Conservation (phyloP, 2,797 vertebrate genomes). For the Diplodus puntazzo region DNA sequence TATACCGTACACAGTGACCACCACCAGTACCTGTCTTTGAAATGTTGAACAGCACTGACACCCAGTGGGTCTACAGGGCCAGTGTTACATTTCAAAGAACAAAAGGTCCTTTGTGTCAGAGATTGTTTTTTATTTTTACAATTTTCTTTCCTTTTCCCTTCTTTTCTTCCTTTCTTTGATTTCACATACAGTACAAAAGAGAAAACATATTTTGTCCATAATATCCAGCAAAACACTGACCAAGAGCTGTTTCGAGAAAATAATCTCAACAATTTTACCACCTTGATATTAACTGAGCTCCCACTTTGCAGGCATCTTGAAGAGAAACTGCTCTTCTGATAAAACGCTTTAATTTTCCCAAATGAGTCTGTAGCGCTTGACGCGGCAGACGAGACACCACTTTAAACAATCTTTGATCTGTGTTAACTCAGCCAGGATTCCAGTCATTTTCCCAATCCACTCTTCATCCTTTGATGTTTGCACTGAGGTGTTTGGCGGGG, state of each 20-base stretch:
- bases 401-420: constrained; percentile 21
- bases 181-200: neutral
- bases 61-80: constrained; percentile 65
- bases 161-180: neutral
- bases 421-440: constrained; percentile 12
- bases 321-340: constrained; percentile 13
- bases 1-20: neutral
- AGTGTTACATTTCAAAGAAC: constrained; percentile 51
- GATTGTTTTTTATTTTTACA: neutral
- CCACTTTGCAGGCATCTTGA: neutral
- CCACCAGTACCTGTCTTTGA: neutral
- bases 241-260: constrained; percentile 10
- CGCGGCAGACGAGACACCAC: neutral
- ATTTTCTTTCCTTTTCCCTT: too few relatives aligned
- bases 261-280: constrained; percentile 13
- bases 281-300: neutral
- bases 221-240: constrained; percentile 1
- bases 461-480: constrained; percentile 21
- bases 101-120: constrained; percentile 68
- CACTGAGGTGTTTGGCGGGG: constrained; percentile 24
- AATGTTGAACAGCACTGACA: constrained; percentile 64
- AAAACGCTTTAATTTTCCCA: constrained; percentile 27
- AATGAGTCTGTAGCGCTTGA: constrained; percentile 12
- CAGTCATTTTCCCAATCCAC: neutral
- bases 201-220: neutral